Conservation (phyloP, 2,797 vertebrate species). For the Brachymystax lenok region DNA sequence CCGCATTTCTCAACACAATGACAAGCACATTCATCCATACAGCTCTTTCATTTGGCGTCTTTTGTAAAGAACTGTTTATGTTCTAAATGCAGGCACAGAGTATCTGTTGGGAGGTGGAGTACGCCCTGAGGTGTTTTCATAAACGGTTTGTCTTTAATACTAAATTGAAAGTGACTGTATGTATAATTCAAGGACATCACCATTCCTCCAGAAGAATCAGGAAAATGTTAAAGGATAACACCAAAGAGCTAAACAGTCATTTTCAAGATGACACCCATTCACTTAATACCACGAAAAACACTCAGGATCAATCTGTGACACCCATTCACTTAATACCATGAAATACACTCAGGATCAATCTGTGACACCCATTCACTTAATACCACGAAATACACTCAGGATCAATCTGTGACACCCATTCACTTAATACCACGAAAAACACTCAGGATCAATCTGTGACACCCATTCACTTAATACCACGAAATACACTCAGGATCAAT, state of each 20-base stretch:
- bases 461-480: too few species aligned
- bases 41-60: not conserved
- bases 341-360: too few species aligned
- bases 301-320: not conserved
- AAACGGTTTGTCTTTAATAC: not conserved
- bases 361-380: not conserved
- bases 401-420: too few species aligned
- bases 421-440: too few species aligned
- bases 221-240: not conserved
- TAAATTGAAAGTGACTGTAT: not conserved
- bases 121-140: not conserved
- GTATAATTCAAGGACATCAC: not conserved
- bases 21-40: not conserved
- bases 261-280: not conserved
- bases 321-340: not conserved
- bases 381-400: too few species aligned
- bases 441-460: too few species aligned
- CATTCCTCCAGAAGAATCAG: not conserved
- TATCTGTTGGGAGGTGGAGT: not conserved
- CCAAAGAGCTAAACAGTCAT: not conserved
- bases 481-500: too few species aligned
- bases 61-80: not conserved
- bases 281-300: not conserved
- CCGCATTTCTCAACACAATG: not conserved
- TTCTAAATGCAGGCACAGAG: not conserved